These are phyloP conservation scores for Drosophila tani DNA, from an alignment of 1,140 invertebrate genomes.

Conservation along the genomic window DNA sequence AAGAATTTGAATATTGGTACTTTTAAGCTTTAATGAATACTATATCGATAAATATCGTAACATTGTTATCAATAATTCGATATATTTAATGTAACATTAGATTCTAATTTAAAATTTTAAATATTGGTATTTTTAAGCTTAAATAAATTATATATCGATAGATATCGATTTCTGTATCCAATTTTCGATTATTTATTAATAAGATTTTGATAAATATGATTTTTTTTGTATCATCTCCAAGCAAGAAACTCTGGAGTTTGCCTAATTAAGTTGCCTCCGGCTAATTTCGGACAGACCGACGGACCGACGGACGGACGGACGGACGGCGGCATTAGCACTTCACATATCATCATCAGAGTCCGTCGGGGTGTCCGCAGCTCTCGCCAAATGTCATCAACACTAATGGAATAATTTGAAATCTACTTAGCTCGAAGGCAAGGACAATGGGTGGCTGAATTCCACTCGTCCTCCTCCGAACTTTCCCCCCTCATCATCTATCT, in stretches of 20 bases:
- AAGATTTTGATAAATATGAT: not conserved
- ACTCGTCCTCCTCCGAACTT: conserved; percentile 1
- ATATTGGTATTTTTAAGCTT: too few relatives aligned
- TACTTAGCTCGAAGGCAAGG: conserved; percentile 67
- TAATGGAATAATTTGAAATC: conserved; percentile 84
- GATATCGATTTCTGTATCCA: too few relatives aligned
- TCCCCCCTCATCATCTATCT: not conserved
- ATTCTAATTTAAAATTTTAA: too few relatives aligned
- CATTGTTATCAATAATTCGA: too few relatives aligned
- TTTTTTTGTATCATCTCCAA: not conserved
- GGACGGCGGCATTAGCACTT: conserved; percentile 62
- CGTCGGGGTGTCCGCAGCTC: conserved; percentile 11
- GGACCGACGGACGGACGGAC: not conserved
- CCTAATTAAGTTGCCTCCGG: conserved; percentile 49
- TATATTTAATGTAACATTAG: too few relatives aligned
- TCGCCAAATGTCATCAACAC: conserved; percentile 76
- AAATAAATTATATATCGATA: too few relatives aligned
- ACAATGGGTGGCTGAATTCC: conserved; percentile 43
- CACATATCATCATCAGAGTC: conserved; percentile 65
- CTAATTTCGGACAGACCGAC: conserved; percentile 43
- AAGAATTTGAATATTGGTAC: too few relatives aligned
- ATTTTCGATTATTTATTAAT: too few relatives aligned
- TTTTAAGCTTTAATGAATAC: too few relatives aligned
- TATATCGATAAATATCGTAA: too few relatives aligned
- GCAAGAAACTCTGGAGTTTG: conserved; percentile 7